phyloP scores from a whole-genome alignment of 2,113 vertebrate genomes.

The Carlito syrichta region DNA sequence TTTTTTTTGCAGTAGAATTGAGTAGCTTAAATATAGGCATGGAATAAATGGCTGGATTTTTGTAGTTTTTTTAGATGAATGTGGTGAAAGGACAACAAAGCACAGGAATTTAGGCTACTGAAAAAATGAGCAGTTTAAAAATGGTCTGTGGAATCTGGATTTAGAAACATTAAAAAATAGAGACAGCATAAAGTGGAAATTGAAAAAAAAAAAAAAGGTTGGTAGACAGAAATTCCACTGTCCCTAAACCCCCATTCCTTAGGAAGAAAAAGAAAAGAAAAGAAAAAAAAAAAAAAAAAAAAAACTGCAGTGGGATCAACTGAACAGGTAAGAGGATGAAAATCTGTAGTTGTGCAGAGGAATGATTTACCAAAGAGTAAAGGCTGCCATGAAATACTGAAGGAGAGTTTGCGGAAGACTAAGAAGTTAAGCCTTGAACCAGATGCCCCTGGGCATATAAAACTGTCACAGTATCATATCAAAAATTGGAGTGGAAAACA shows the following conservation, averaged over 20 bases:
- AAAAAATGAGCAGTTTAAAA: not conserved
- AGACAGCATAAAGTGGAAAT: fast-evolving
- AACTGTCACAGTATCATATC: not conserved
- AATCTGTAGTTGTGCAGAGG: not conserved
- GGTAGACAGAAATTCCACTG: not conserved
- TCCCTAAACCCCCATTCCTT: fast-evolving
- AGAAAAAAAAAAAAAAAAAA: not conserved
- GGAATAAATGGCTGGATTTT: not conserved
- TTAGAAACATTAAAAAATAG: not conserved
- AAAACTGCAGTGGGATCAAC: not conserved
- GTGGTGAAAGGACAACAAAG: not conserved
- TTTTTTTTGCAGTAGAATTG: not conserved
- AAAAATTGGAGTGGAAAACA: not conserved
- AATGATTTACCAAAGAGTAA: no score
- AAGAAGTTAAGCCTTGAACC: not conserved
- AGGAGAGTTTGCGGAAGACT: not conserved
- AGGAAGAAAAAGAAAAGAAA: no score
- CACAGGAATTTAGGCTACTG: not conserved
- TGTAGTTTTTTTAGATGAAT: not conserved
- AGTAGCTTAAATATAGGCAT: not conserved
- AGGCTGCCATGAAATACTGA: not conserved
- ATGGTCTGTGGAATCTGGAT: not conserved
- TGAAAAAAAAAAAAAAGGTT: not conserved
- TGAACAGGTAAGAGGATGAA: not conserved
- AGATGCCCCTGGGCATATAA: not conserved